These are phyloP conservation scores for Tetrapedia diversipes DNA, from an alignment of 2,888 invertebrate genomes.

Conservation along the genomic window DNA sequence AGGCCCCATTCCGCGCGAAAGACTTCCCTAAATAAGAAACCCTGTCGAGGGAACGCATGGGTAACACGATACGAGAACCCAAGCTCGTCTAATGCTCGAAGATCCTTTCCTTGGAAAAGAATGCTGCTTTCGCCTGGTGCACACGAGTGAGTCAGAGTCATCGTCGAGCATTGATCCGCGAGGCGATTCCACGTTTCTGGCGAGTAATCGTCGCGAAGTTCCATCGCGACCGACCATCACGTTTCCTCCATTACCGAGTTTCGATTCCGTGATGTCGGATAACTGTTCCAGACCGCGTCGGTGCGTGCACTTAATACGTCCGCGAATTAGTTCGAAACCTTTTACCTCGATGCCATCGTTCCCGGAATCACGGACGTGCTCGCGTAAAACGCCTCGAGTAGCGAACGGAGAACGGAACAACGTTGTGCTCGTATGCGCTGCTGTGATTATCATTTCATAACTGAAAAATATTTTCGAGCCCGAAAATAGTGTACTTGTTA, in stretches of 20 bases:
- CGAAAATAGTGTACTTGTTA: no score
- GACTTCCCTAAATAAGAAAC: slow-evolving; percentile 40
- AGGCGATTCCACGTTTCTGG: slow-evolving; percentile 31
- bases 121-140: slow-evolving; percentile 29
- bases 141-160: no score
- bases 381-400: slow-evolving; percentile 12
- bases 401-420: not conserved
- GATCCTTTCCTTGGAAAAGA: no score
- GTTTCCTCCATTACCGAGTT: slow-evolving; percentile 43
- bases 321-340: slow-evolving; percentile 40
- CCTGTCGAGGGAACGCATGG: not conserved
- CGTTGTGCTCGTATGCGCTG: not conserved
- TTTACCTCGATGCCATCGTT: slow-evolving; percentile 32
- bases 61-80: slow-evolving; percentile 51
- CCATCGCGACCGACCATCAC: slow-evolving; percentile 34
- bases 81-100: slow-evolving; percentile 30
- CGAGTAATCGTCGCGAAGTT: slow-evolving; percentile 43
- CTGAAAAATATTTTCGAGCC: no score
- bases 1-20: not conserved
- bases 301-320: slow-evolving; percentile 45
- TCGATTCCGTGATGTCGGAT: slow-evolving; percentile 48
- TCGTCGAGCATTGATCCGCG: slow-evolving; percentile 24
- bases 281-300: slow-evolving; percentile 17
- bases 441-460: no score
- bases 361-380: slow-evolving; percentile 22